These are phyloP conservation scores for Aporophyla lueneburgensis DNA, from an alignment of 2,888 invertebrate species.

Conservation along the genomic window DNA sequence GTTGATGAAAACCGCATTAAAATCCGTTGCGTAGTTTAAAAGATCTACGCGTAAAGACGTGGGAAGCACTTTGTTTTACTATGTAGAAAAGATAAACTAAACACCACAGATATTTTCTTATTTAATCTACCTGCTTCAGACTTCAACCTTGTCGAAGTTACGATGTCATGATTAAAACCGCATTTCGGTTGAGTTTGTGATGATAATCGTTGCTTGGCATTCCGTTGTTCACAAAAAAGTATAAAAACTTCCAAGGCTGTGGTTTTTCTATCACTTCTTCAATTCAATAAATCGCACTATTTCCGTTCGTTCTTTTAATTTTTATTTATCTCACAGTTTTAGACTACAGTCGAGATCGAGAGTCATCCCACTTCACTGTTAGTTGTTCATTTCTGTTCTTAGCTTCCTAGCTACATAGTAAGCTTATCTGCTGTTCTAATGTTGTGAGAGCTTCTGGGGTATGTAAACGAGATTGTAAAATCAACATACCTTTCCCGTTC, in stretches of 20 bases:
- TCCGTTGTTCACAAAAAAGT: constrained; percentile 25
- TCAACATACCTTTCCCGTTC: constrained; percentile 52
- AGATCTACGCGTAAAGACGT: too few relatives aligned
- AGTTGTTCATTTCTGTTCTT: constrained; percentile 34
- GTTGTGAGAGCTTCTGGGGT: constrained; percentile 32
- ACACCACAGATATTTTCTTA: neutral
- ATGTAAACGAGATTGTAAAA: constrained; percentile 28
- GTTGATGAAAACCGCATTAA: too few relatives aligned
- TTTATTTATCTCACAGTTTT: constrained; percentile 15
- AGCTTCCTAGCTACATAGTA: constrained; percentile 29
- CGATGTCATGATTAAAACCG: constrained; percentile 31
- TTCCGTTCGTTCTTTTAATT: constrained; percentile 31
- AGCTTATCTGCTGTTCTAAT: constrained; percentile 43
- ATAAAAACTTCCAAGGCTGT: constrained; percentile 52
- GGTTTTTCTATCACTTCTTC: constrained; percentile 46
- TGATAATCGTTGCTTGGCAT: constrained; percentile 37
- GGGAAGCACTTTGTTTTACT: too few relatives aligned
- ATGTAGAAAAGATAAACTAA: too few relatives aligned
- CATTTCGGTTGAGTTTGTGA: constrained; percentile 27
- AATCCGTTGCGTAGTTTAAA: too few relatives aligned
- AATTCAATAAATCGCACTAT: constrained; percentile 25
- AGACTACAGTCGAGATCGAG: constrained; percentile 8
- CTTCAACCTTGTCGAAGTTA: neutral
- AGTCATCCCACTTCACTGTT: constrained; percentile 10
- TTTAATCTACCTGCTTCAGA: constrained; percentile 6